Conservation (phyloP, 1,140 invertebrate species). For the Scaptodrosophila lebanonensis region DNA sequence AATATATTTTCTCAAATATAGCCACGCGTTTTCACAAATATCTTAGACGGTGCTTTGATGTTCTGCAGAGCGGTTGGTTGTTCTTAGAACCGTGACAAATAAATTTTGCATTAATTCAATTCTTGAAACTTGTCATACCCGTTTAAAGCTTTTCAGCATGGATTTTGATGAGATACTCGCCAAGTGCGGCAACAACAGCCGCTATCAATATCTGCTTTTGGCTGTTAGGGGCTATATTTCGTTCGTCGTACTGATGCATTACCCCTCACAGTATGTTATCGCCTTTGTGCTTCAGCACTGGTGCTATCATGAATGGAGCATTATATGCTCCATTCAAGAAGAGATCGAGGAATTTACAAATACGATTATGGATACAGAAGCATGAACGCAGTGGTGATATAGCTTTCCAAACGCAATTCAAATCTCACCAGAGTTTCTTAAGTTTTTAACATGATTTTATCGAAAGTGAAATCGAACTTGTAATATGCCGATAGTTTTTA, state of each 20-base stretch:
- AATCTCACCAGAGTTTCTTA: neutral
- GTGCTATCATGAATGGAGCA: slow-evolving; percentile 63
- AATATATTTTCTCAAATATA: too few relatives aligned
- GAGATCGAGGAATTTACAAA: slow-evolving; percentile 76
- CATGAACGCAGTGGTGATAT: slow-evolving; percentile 79
- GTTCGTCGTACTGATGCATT: slow-evolving; percentile 78
- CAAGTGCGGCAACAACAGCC: slow-evolving; percentile 80
- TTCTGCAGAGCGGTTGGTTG: too few relatives aligned
- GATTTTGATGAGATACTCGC: slow-evolving; percentile 80
- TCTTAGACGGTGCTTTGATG: too few relatives aligned
- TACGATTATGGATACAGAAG: slow-evolving; percentile 78
- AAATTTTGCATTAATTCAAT: too few relatives aligned
- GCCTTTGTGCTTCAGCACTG: slow-evolving; percentile 77
- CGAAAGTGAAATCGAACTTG: neutral
- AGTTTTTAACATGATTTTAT: too few relatives aligned
- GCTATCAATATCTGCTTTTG: slow-evolving; percentile 80
- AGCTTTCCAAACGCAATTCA: too few relatives aligned
- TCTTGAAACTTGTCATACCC: slow-evolving; percentile 4
- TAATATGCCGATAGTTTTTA: too few relatives aligned
- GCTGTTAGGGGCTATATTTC: slow-evolving; percentile 50
- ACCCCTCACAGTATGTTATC: slow-evolving; percentile 80
- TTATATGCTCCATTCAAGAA: slow-evolving; percentile 50
- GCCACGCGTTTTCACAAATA: too few relatives aligned
- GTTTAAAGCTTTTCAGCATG: slow-evolving; percentile 26
- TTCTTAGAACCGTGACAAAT: too few relatives aligned